These are phyloP conservation scores for Morpho achilles DNA, from an alignment of 2,888 invertebrate genomes.

Conservation along the genomic window DNA sequence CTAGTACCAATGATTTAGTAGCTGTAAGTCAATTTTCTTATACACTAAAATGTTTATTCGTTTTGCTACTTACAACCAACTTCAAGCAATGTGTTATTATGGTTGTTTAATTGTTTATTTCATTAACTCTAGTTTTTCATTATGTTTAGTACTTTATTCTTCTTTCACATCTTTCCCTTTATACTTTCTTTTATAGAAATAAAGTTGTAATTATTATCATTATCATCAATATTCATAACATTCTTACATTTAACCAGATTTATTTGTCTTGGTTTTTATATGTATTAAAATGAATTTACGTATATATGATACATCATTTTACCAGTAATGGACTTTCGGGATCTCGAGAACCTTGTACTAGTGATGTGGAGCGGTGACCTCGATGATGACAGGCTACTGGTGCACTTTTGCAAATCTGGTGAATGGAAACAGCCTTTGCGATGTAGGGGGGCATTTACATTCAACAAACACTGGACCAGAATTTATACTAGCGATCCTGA, in stretches of 20 bases:
- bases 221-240: background rate
- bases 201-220: background rate
- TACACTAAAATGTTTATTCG: too few relatives aligned
- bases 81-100: too few relatives aligned
- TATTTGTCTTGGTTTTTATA: too few relatives aligned
- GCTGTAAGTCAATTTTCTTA: too few relatives aligned
- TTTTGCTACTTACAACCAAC: too few relatives aligned
- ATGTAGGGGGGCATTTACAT: constrained; percentile 84
- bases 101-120: too few relatives aligned
- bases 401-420: constrained; percentile 80
- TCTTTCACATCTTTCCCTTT: too few relatives aligned
- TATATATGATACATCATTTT: background rate
- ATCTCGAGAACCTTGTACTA: constrained; percentile 83
- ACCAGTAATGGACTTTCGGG: constrained; percentile 84
- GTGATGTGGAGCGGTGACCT: constrained; percentile 91
- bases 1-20: too few relatives aligned
- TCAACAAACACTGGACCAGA: constrained; percentile 82
- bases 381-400: constrained; percentile 85
- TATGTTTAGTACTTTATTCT: too few relatives aligned
- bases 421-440: constrained; percentile 74
- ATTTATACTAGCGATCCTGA: constrained; percentile 85
- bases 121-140: too few relatives aligned
- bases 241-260: background rate
- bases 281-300: too few relatives aligned
- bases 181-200: too few relatives aligned